Conservation (phyloP, 2,888 invertebrate species). For the Aethes cnicana region DNA sequence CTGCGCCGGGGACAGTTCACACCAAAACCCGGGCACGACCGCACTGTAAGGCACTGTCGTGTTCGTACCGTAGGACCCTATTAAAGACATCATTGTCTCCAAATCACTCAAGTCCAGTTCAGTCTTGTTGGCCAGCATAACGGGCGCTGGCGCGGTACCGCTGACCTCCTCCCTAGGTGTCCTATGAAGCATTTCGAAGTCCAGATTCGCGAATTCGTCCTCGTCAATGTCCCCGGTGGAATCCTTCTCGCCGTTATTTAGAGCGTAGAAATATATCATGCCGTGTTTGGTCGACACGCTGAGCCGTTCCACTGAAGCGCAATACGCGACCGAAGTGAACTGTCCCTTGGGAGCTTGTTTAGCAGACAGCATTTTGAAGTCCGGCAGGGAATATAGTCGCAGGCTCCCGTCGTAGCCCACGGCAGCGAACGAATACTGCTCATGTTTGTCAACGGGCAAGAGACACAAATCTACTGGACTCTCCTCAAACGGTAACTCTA, state of each 20-base stretch:
- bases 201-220: conserved; percentile 81
- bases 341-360: conserved; percentile 86
- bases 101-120: conserved; percentile 83
- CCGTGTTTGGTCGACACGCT: conserved; percentile 92
- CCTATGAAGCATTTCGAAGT: conserved; percentile 70
- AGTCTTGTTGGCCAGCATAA: conserved; percentile 82
- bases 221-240: conserved; percentile 88
- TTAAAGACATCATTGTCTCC: conserved; percentile 87
- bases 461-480: conserved; percentile 87
- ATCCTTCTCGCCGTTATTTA: conserved; percentile 88
- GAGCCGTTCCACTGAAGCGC: conserved; percentile 92
- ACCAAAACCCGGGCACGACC: conserved; percentile 96
- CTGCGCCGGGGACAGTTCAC: conserved; percentile 95
- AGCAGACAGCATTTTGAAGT: conserved; percentile 85
- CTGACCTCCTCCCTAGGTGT: conserved; percentile 63
- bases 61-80: conserved; percentile 86
- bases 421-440: conserved; percentile 85
- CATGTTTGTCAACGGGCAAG: conserved; percentile 80
- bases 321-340: conserved; percentile 92
- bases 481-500: conserved; percentile 84
- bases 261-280: conserved; percentile 90
- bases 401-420: conserved; percentile 90
- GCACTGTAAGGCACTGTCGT: conserved; percentile 87
- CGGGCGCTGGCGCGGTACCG: conserved; percentile 55
- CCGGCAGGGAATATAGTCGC: conserved; percentile 87